phyloP scores from a whole-genome alignment of 2,113 vertebrate genomes.

The Baryphthengus martii region DNA sequence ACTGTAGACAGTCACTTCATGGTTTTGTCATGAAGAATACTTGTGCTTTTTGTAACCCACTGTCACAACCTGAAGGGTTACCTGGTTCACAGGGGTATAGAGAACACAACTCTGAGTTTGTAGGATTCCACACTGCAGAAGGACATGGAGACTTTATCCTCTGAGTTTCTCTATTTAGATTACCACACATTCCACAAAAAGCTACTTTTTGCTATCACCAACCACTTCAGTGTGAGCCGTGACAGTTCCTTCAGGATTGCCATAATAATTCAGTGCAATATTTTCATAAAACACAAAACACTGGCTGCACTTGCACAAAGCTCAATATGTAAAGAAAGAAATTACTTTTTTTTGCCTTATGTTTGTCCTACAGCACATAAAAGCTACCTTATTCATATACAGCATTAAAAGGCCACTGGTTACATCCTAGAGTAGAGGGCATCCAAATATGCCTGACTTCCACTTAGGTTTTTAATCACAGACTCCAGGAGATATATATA shows the following conservation, averaged over 20 bases:
- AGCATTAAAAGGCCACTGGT: background rate
- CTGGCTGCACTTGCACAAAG: background rate
- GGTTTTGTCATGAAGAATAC: background rate
- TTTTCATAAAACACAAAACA: background rate
- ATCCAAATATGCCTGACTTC: background rate
- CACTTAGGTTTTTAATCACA: background rate
- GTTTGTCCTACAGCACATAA: background rate
- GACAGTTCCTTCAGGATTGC: background rate
- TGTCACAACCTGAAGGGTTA: fast-evolving
- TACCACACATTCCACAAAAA: background rate
- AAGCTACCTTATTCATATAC: background rate
- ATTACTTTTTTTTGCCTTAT: background rate
- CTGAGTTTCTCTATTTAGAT: background rate
- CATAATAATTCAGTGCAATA: background rate
- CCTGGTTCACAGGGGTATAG: background rate
- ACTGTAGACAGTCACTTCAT: background rate
- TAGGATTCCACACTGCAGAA: background rate
- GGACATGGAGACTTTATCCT: background rate
- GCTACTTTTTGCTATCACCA: background rate
- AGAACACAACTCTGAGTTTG: background rate
- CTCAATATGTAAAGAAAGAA: background rate
- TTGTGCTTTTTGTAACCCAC: background rate
- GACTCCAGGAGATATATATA: background rate
- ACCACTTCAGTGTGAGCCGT: background rate
- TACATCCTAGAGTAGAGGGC: background rate